Evolutionary conservation across 2,888 invertebrate genomes (phyloP).

Genomic region (Crepidodera aurea): DNA sequence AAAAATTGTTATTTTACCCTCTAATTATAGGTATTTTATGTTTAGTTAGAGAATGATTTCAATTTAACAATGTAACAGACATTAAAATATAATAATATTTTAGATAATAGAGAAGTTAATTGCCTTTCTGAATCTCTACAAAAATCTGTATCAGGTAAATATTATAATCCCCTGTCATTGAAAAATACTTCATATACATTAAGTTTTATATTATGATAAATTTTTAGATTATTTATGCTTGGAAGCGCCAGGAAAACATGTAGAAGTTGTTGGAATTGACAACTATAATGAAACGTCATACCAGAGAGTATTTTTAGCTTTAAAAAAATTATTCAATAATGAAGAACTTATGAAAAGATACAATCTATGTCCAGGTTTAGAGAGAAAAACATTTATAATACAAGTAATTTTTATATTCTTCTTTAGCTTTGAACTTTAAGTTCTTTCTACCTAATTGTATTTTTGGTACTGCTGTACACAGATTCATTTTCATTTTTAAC

Average conservation of each 20-base stretch:
- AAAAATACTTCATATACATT: neutral
- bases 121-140: too few species aligned
- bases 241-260: constrained; percentile 50
- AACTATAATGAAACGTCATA: constrained; percentile 49
- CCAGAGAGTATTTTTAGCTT: constrained; percentile 49
- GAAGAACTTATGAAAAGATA: constrained; percentile 48
- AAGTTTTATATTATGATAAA: neutral
- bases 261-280: constrained; percentile 49
- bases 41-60: too few species aligned
- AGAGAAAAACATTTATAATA: constrained; percentile 56
- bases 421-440: neutral
- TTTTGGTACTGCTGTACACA: neutral
- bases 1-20: too few species aligned
- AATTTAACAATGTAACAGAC: too few species aligned
- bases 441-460: neutral
- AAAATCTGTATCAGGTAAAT: too few species aligned
- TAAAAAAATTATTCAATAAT: constrained; percentile 52
- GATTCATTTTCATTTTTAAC: neutral
- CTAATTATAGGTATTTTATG: too few species aligned
- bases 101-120: too few species aligned
- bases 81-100: too few species aligned
- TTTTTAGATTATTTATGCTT: constrained; percentile 37
- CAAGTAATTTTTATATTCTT: constrained; percentile 43
- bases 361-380: constrained; percentile 45
- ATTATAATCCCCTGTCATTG: too few species aligned